A percentile compares a stretch with the other conserved stretches of the same genome.
These are phyloP conservation scores for Halocynthia aurantium DNA, from an alignment of 23 tunicate species.

Conservation along the genomic window DNA sequence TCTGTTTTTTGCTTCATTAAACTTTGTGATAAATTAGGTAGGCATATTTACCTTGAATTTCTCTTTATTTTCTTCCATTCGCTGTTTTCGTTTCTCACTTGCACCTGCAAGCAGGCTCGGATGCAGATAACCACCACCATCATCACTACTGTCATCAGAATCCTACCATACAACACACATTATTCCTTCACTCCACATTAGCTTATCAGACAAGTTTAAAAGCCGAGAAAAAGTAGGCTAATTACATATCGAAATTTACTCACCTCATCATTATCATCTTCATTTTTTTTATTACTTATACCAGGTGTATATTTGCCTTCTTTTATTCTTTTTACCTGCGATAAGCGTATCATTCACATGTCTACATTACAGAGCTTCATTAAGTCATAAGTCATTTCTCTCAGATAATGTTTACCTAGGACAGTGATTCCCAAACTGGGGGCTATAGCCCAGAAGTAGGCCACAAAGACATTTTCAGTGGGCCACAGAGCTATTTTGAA, in stretches of 20 bases:
- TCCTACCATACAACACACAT: conserved; percentile 19
- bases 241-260: not conserved
- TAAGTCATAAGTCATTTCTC: no score
- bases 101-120: conserved; percentile 89
- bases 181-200: not conserved
- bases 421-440: no score
- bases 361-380: no score
- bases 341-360: no score
- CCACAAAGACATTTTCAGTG: no score
- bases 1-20: no score
- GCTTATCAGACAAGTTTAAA: no score
- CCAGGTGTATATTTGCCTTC: conserved; percentile 84
- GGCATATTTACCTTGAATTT: conserved; percentile 52
- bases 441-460: no score
- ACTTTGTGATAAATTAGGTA: no score
- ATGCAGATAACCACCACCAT: conserved; percentile 73
- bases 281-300: conserved; percentile 8
- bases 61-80: conserved; percentile 44
- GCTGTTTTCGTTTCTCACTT: conserved; percentile 23
- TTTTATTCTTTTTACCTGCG: conserved; percentile 65
- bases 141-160: conserved; percentile 51
- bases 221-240: not conserved
- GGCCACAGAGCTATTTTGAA: no score
- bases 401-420: no score
- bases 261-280: conserved; percentile 23